A percentile compares a stretch with the other conserved stretches of the same genome.
These are phyloP conservation scores for Agrotis puta DNA, from an alignment of 2,888 invertebrate species.

Conservation along the genomic window DNA sequence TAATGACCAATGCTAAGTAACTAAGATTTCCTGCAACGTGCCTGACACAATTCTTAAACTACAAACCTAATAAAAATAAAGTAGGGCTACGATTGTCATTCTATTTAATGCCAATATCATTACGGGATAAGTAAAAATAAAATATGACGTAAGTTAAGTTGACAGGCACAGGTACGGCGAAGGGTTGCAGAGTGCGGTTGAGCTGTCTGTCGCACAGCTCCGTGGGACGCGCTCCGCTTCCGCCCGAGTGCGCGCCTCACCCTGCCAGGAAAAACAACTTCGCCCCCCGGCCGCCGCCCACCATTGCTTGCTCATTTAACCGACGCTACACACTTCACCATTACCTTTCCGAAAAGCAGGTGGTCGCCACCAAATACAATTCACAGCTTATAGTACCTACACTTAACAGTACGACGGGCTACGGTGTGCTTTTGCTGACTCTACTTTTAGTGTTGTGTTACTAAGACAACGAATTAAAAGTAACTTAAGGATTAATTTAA, in stretches of 20 bases:
- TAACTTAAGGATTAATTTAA: slow-evolving; percentile 13
- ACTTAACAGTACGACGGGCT: slow-evolving; percentile 9
- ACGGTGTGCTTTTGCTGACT: slow-evolving; percentile 11
- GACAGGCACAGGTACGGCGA: slow-evolving; percentile 64
- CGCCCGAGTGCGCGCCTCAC: slow-evolving; percentile 70
- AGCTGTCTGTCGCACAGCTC: slow-evolving; percentile 77
- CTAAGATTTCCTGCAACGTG: not conserved
- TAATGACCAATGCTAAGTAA: not conserved
- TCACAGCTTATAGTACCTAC: not conserved
- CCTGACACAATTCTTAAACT: slow-evolving; percentile 13
- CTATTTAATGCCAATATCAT: slow-evolving; percentile 42
- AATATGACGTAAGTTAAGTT: slow-evolving; percentile 70
- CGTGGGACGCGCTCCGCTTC: slow-evolving; percentile 71
- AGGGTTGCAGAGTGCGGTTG: slow-evolving; percentile 61
- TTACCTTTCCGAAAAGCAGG: slow-evolving; percentile 64
- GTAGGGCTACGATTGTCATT: slow-evolving; percentile 29
- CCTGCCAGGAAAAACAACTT: slow-evolving; percentile 69
- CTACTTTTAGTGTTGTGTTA: slow-evolving; percentile 47
- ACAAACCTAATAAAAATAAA: slow-evolving; percentile 32
- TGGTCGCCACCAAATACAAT: slow-evolving; percentile 50
- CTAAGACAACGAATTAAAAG: slow-evolving; percentile 20
- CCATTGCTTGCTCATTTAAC: slow-evolving; percentile 64
- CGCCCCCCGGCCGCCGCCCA: slow-evolving; percentile 73
- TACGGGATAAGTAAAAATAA: slow-evolving; percentile 59
- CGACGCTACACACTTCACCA: slow-evolving; percentile 67